Conservation (phyloP, 2,797 vertebrate genomes). For the Nothura maculosa region DNA sequence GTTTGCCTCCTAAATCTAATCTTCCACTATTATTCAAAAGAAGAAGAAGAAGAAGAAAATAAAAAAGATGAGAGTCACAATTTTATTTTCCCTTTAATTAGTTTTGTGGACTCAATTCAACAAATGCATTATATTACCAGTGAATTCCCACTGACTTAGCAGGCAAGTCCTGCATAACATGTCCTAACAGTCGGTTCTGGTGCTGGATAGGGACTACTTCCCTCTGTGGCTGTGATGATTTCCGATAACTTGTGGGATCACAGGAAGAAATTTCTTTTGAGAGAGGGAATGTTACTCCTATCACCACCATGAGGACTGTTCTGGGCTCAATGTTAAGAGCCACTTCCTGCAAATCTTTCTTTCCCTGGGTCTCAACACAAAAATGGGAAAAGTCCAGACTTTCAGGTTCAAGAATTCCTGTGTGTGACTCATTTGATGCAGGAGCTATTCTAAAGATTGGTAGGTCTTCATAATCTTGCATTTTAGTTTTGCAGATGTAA, state of each 20-base stretch:
- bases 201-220: not conserved
- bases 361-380: not conserved
- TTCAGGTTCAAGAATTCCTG: not conserved
- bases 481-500: not conserved
- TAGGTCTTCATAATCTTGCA: not conserved
- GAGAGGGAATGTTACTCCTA: not conserved
- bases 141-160: not conserved
- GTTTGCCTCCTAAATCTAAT: not conserved
- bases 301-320: not conserved
- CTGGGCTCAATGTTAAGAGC: not conserved
- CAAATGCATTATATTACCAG: not conserved
- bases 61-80: not conserved
- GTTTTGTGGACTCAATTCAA: not conserved
- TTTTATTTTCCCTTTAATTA: conserved; percentile 17
- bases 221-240: not conserved
- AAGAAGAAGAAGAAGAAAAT: not conserved
- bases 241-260: not conserved
- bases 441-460: not conserved
- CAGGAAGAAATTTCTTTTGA: accelerated
- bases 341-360: not conserved
- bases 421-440: not conserved
- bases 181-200: not conserved
- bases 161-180: not conserved
- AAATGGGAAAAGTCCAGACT: not conserved
- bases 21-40: not conserved